Conservation (phyloP, 2,113 vertebrate species). For the Pipra filicauda region DNA sequence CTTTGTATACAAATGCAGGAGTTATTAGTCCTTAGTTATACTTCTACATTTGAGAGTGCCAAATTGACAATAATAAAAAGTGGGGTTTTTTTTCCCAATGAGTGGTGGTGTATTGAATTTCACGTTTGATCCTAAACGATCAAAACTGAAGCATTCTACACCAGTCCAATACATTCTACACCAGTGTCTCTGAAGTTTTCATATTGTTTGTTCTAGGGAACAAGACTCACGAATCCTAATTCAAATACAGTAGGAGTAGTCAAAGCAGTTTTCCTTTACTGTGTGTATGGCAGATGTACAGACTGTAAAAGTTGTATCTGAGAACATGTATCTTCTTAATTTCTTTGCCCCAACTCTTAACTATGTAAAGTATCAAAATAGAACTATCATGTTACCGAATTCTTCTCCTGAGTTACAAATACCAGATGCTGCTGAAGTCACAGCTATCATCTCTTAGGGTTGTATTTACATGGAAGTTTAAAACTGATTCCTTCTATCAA, state of each 20-base stretch:
- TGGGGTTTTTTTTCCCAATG: accelerated
- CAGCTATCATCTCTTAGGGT: background rate
- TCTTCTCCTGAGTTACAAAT: background rate
- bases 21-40: background rate
- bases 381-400: background rate
- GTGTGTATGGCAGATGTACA: background rate
- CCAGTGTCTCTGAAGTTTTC: background rate
- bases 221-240: background rate
- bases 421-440: background rate
- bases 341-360: background rate
- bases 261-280: background rate
- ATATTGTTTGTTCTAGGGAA: background rate
- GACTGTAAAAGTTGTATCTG: background rate
- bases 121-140: background rate
- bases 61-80: background rate
- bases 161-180: background rate
- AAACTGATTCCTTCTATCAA: background rate
- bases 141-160: background rate
- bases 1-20: background rate
- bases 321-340: background rate
- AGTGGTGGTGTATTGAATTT: background rate
- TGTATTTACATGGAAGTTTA: background rate
- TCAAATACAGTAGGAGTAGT: background rate
- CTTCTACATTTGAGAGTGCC: background rate
- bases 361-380: background rate